Evolutionary conservation across 2,888 invertebrate species (phyloP).

Genomic region (Geophilus truncorum): DNA sequence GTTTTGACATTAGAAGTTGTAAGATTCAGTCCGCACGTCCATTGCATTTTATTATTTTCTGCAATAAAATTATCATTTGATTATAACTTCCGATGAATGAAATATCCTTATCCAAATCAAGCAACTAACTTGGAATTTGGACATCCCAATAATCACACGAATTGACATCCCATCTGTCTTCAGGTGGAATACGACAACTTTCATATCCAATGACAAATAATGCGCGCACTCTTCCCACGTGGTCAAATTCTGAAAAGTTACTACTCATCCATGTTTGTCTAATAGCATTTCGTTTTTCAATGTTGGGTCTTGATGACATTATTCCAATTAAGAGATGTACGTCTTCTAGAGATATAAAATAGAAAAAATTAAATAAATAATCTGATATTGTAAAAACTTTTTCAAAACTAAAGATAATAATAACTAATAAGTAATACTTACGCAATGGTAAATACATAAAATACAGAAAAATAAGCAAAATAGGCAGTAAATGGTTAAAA

Average conservation of each 20-base stretch:
- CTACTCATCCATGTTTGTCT: background rate
- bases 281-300: conserved; percentile 2
- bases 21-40: background rate
- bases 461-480: too few relatives aligned
- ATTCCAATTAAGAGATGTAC: background rate
- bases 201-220: background rate
- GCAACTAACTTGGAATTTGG: background rate
- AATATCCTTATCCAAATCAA: background rate
- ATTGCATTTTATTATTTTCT: background rate
- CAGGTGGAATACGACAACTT: background rate
- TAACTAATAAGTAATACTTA: too few relatives aligned
- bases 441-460: too few relatives aligned
- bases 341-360: background rate
- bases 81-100: background rate
- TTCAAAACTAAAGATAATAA: too few relatives aligned
- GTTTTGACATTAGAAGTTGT: background rate
- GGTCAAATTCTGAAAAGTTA: background rate
- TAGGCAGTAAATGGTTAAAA: too few relatives aligned
- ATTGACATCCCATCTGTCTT: background rate
- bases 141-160: background rate
- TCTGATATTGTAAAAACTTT: too few relatives aligned
- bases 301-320: conserved; percentile 24
- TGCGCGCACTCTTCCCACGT: background rate
- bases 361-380: background rate
- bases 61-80: background rate